A percentile compares a stretch with the other conserved stretches of the same genome.
phyloP scores from a whole-genome alignment of 2,113 vertebrate genomes.

The Polypterus senegalus region DNA sequence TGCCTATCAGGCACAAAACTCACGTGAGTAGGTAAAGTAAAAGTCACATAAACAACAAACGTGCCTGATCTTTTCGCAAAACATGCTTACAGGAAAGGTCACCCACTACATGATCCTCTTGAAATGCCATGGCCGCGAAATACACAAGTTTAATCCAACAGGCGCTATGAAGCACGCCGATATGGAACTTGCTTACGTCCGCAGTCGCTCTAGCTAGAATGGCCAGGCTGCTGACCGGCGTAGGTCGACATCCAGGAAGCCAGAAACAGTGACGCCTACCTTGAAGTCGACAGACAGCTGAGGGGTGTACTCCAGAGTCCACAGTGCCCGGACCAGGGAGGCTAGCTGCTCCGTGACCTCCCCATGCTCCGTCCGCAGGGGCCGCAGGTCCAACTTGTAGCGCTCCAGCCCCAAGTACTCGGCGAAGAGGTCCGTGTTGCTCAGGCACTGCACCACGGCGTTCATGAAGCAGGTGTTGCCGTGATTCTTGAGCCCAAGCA shows the following conservation, averaged over 20 bases:
- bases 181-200: too few relatives aligned
- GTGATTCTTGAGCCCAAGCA: constrained; percentile 80
- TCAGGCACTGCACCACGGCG: constrained; percentile 88
- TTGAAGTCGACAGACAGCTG: constrained; percentile 85
- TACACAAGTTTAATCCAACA: too few relatives aligned
- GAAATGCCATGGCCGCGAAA: too few relatives aligned
- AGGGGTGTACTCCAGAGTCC: constrained; percentile 83
- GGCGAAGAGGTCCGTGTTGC: constrained; percentile 83
- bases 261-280: constrained; percentile 43
- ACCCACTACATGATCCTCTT: too few relatives aligned
- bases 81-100: too few relatives aligned
- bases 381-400: constrained; percentile 46
- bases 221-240: too few relatives aligned
- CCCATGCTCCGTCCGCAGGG: constrained; percentile 30
- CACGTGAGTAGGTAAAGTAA: too few relatives aligned
- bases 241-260: background rate
- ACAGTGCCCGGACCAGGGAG: constrained; percentile 72
- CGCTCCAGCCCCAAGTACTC: constrained; percentile 74
- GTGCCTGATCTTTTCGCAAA: too few relatives aligned
- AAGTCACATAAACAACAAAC: too few relatives aligned
- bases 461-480: constrained; percentile 96
- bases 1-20: too few relatives aligned
- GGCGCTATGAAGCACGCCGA: too few relatives aligned
- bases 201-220: too few relatives aligned
- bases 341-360: constrained; percentile 81